These are phyloP conservation scores for Xenops minutus DNA, from an alignment of 2,797 vertebrate genomes.

Conservation along the genomic window DNA sequence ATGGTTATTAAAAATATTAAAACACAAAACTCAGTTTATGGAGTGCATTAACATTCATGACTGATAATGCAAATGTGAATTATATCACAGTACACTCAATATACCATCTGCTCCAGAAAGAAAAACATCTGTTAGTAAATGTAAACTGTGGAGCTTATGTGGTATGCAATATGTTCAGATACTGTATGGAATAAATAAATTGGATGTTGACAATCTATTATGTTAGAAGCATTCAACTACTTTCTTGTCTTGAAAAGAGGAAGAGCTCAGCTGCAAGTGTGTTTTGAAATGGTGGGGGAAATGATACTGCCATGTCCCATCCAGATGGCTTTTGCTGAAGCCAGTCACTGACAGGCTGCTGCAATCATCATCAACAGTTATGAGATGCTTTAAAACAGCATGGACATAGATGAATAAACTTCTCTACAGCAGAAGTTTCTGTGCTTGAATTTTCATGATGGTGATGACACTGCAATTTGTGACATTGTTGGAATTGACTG, in stretches of 20 bases:
- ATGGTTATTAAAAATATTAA: slow-evolving; percentile 36
- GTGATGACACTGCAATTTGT: neutral
- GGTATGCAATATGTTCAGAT: slow-evolving; percentile 58
- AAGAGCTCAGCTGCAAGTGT: slow-evolving; percentile 23
- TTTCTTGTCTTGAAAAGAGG: slow-evolving; percentile 3
- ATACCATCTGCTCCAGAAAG: slow-evolving; percentile 64
- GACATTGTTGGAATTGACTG: neutral
- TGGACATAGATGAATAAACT: neutral
- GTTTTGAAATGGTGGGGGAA: slow-evolving; percentile 24
- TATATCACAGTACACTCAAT: slow-evolving; percentile 59
- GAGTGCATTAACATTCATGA: slow-evolving; percentile 51
- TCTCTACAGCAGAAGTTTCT: neutral
- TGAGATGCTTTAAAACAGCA: neutral
- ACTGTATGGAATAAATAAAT: slow-evolving; percentile 67
- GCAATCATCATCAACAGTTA: neutral
- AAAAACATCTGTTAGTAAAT: slow-evolving; percentile 69
- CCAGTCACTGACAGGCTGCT: slow-evolving; percentile 17
- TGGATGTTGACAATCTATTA: slow-evolving; percentile 38
- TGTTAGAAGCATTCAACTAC: slow-evolving; percentile 3
- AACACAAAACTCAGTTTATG: slow-evolving; percentile 16
- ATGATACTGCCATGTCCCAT: neutral
- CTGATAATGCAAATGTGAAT: slow-evolving; percentile 67
- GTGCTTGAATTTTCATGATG: neutral
- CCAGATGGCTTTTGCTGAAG: slow-evolving; percentile 58
- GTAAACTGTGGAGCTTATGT: slow-evolving; percentile 58